Evolutionary conservation across 2,113 vertebrate species (phyloP), one percentile per base, ranked within the genome.

Genomic region (Serilophus lunatus): DNA sequence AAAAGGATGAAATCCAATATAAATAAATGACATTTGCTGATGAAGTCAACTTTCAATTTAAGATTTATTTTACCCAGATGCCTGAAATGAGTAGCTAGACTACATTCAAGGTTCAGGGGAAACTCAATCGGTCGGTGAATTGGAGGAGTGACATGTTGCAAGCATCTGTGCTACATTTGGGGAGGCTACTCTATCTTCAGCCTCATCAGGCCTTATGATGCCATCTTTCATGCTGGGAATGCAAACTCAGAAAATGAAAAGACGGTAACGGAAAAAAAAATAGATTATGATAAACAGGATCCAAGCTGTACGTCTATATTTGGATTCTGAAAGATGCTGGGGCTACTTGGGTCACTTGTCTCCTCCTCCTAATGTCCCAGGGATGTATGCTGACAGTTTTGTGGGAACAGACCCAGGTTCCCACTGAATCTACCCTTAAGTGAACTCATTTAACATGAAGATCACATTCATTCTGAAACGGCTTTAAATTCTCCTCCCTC

Each of bases 21-120:
- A 96, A 97, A 95, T 80, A 97, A 94, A 96, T 95, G 94, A 90
- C 93, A 92, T 88, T 92, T 86, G 64, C 60, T 81, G 88, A 64
- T 90, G 90, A 96, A 85, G 82, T 95, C 90, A 95, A 60, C 85
- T 86, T 90, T 86, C 82, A 92, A 64, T 88, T 88, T n/a, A 71
- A 63, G 56, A 83, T 86, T 96, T 88, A 96, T 95, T 94, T 94
- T 40, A 93, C 85, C 85, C 90, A 88, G 85, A 88, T 93, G 92
- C 82, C 79, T 93, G 90, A 92, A 96, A 86, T 84, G 82, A 92
- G 85, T 78, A 49, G 51, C 64, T 87, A 83, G 64, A 56, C 71
- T 60, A 13, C 51, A 49, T 60, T 80, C 45, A 93, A 64, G 75
- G 44, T 81, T 92, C 35, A 53, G 40, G 76, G 44, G n/a, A 63